Evolutionary conservation across 2,113 vertebrate species (phyloP), one percentile per base, ranked within the genome.

Genomic region (Pseudonaja textilis): DNA sequence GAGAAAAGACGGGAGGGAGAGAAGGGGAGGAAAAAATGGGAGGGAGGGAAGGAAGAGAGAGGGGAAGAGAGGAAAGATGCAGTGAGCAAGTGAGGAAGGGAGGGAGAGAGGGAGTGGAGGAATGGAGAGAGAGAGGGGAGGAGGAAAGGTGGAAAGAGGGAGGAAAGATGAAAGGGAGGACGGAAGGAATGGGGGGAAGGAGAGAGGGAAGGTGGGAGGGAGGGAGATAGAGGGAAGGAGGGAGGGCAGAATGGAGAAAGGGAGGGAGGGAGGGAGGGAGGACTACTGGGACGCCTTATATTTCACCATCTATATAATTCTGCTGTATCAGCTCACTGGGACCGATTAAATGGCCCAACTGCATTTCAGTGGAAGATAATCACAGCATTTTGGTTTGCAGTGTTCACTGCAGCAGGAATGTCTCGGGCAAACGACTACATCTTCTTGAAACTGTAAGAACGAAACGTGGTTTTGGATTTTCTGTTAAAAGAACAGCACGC

Each of bases 131-230:
- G 23, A 2, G 5, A 57, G 54, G 4, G 54, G 4, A 8, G 8
- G 23, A 23, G 1, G 45, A 45, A 3, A 9, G 7, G 23, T 45
- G 25, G 3, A 22, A 3, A 23, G 9, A 9, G 9, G 25, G 4
- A 10, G 23, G 9, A 57, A 20, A 45, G 45, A 45, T 45, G 45
- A 45, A 61, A 25, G 57, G 57, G 2, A 25, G 57, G 57, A 9
- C 1, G 57, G 8, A 11, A 26, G 8, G 25, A 25, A 61, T 9
- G 1, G 4, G 4, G 61, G 26, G 0, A 14, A 1, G 4, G 25
- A 4, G 25, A 1, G 29, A 55, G 34, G 34, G 23, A 22, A 57
- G 20, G 23, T 5, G 56, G 9, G 3, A 61, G 59, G 10, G 10
- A 64, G 25, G 23, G 5, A 57, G 54, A 12, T 45, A 45, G 8